Percentiles rank a stretch among this genome's conserved stretches.
These are phyloP conservation scores for Chrysomela aeneicollis DNA, from an alignment of 2,888 invertebrate species.

Conservation along the genomic window DNA sequence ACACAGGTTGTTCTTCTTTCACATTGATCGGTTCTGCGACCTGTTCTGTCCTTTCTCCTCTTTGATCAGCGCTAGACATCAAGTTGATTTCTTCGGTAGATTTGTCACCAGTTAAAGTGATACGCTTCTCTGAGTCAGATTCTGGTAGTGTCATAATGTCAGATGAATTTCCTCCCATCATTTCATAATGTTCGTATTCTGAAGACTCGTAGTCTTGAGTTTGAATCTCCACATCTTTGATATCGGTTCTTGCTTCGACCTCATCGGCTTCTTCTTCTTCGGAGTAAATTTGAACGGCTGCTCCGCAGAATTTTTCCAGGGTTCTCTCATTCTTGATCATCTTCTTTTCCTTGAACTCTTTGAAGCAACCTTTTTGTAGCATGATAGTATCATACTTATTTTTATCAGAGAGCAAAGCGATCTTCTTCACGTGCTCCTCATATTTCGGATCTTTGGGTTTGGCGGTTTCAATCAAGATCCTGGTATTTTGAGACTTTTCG, in stretches of 20 bases:
- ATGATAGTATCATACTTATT: conserved; percentile 51
- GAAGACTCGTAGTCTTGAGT: background rate
- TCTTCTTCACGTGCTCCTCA: conserved; percentile 49
- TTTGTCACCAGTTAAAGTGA: too few species aligned
- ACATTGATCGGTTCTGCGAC: too few species aligned
- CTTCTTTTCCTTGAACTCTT: conserved; percentile 54
- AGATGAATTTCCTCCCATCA: too few species aligned
- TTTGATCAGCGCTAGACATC: too few species aligned
- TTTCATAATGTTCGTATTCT: background rate
- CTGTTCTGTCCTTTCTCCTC: conserved; percentile 1
- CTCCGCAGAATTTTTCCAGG: conserved; percentile 31
- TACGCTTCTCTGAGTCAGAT: too few species aligned
- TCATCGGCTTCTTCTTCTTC: conserved; percentile 2
- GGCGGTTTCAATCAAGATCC: conserved; percentile 42
- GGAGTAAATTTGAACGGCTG: conserved; percentile 30
- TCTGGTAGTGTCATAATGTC: background rate
- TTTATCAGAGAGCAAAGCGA: conserved; percentile 47
- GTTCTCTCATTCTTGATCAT: conserved; percentile 31
- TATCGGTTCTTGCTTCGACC: background rate
- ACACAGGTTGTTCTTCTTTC: too few species aligned
- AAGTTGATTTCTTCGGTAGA: too few species aligned
- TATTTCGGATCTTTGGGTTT: conserved; percentile 45
- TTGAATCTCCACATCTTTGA: background rate
- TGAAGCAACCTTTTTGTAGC: conserved; percentile 54
- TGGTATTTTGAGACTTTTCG: conserved; percentile 29